These are phyloP conservation scores for Habroteleia sp. DNA, from an alignment of 2,888 invertebrate species.

Conservation along the genomic window DNA sequence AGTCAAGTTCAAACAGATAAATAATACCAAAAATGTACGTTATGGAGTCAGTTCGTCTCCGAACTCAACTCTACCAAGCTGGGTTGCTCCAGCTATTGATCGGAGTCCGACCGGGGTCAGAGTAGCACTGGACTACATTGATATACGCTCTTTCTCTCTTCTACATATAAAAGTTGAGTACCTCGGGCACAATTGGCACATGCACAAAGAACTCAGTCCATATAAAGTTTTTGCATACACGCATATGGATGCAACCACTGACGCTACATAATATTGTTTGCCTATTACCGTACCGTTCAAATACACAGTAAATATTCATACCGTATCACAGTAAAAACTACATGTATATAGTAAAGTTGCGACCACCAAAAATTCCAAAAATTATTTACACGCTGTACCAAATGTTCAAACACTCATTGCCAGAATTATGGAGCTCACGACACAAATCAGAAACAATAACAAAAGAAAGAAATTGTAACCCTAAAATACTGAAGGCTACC, in stretches of 20 bases:
- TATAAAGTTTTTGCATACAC: slow-evolving; percentile 24
- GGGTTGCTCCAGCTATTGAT: slow-evolving; percentile 79
- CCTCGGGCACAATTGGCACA: slow-evolving; percentile 24
- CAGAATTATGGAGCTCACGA: no score
- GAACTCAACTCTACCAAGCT: slow-evolving; percentile 74
- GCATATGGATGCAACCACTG: slow-evolving; percentile 51
- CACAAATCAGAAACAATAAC: no score
- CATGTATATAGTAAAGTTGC: no score
- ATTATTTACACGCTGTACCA: no score
- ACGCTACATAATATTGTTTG: slow-evolving; percentile 59
- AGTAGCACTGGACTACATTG: slow-evolving; percentile 79
- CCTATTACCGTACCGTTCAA: no score
- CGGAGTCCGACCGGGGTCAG: slow-evolving; percentile 80
- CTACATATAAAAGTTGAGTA: slow-evolving; percentile 53
- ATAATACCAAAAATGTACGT: slow-evolving; percentile 40
- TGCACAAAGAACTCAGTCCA: slow-evolving; percentile 21
- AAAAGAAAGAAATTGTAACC: no score
- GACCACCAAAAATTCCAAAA: no score
- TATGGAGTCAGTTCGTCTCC: slow-evolving; percentile 66
- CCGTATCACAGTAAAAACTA: no score
- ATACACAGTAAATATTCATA: no score
- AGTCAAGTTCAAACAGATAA: slow-evolving; percentile 19
- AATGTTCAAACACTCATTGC: no score
- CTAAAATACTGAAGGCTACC: no score
- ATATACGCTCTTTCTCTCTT: slow-evolving; percentile 66